Evolutionary conservation across 2,797 vertebrate genomes (phyloP), one percentile per base, ranked within the genome.

Genomic region (Sarcophilus harrisii): DNA sequence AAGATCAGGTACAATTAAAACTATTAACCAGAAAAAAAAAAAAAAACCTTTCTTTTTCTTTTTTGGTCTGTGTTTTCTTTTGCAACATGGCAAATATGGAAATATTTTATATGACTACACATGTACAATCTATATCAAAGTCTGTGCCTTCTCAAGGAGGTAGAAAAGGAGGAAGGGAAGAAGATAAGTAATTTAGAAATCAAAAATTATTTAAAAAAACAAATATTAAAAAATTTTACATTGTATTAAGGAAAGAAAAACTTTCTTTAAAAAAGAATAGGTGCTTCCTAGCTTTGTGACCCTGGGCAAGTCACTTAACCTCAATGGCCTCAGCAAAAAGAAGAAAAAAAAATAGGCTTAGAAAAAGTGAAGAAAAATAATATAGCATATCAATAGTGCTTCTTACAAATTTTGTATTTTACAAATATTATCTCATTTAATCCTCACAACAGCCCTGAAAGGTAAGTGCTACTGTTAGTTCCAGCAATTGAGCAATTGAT

Each of bases 1-100:
- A 96, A 6, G 98, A 96, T 91, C 94, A 52, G 96, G 81, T 97
- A 95, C 97, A 97, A 99, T 98, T 98, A 98, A 99, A 99, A 97
- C 38, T 93, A 94, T 96, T 97, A 97, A 96, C 92, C 57, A 94
- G 8, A 95, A 96, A 91, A 54, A n/a, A n/a, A 55, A 55, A 55
- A 9, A 9, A 9, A n/a, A n/a, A n/a, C n/a, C 16, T 32, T 59
- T 24, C 30, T 73, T 62, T 29, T 28, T 12, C 5, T 62, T 32
- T 32, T 59, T 62, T 62, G 12, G 14, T 38, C 14, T 38, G 18
- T 45, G 66, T 45, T 38, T n/a, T 81, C 18, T 38, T 81, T 38
- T 24, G n/a, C 18, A 81, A 38, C n/a, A 38, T 45, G 66, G 66
- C 18, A 38, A 81, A 81, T 9, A 38, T 24, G 66, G n/a, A 81